phyloP scores from a whole-genome alignment of 2,888 invertebrate genomes.

The Amphiduros pacificus region DNA sequence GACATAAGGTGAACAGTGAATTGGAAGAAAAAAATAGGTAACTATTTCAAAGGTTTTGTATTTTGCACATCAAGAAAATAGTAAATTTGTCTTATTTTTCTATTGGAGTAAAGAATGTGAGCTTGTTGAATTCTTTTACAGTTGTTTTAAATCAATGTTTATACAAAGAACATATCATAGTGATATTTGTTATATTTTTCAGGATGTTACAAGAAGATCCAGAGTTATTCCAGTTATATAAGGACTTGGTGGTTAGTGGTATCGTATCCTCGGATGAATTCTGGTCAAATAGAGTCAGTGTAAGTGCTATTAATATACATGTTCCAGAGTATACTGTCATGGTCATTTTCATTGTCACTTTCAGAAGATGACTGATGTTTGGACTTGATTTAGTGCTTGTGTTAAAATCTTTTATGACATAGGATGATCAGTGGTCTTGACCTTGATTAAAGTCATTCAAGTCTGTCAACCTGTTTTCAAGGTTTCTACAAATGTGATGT shows the following conservation, averaged over 20 bases:
- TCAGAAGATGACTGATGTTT: too few relatives aligned
- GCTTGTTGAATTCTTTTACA: not conserved
- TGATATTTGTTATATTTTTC: conserved; percentile 29
- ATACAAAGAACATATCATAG: not conserved
- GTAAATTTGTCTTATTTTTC: not conserved
- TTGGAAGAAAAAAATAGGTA: conserved; percentile 79
- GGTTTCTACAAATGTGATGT: too few relatives aligned
- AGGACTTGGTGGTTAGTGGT: conserved; percentile 94
- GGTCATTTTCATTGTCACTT: too few relatives aligned
- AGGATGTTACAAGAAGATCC: conserved; percentile 88
- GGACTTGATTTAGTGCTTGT: too few relatives aligned
- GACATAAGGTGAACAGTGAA: conserved; percentile 86
- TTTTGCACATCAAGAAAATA: too few relatives aligned
- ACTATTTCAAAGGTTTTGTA: too few relatives aligned
- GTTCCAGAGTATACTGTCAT: too few relatives aligned
- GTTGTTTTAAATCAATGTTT: not conserved
- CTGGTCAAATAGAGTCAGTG: conserved; percentile 70
- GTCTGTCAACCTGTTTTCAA: too few relatives aligned
- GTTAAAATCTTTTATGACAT: too few relatives aligned
- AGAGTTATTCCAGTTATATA: conserved; percentile 87
- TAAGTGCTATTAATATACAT: too few relatives aligned
- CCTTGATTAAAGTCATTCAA: too few relatives aligned
- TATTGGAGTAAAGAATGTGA: not conserved
- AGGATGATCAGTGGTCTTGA: too few relatives aligned
- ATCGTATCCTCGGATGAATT: conserved; percentile 97